A percentile compares a stretch with the other conserved stretches of the same genome.
Evolutionary conservation across 2,113 vertebrate species (phyloP).

Genomic region (Serinus canaria): DNA sequence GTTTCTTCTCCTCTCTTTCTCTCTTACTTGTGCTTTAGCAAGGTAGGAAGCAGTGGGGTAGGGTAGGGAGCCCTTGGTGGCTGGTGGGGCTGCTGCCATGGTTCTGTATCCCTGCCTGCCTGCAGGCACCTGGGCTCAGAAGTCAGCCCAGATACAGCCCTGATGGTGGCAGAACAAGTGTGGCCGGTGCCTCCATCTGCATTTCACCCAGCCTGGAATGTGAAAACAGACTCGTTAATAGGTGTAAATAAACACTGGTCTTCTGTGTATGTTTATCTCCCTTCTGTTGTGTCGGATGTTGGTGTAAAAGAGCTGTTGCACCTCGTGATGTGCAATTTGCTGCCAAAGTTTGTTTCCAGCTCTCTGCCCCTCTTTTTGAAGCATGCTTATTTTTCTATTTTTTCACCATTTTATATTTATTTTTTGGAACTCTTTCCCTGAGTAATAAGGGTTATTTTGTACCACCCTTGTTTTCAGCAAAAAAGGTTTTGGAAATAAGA

Average conservation of each 20-base stretch:
- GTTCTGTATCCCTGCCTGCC: neutral
- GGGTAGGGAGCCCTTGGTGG: neutral
- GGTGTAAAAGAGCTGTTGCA: neutral
- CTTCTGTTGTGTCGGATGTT: neutral
- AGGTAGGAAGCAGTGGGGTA: neutral
- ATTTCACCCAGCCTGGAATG: slow-evolving; percentile 1
- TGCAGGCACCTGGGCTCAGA: neutral
- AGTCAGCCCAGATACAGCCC: neutral
- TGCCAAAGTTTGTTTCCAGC: neutral
- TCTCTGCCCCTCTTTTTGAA: neutral
- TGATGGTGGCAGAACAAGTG: neutral
- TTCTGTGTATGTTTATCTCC: neutral
- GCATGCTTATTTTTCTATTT: neutral
- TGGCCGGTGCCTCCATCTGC: neutral
- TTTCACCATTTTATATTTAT: neutral
- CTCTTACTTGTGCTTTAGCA: neutral
- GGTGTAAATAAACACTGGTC: neutral
- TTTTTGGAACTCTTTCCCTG: neutral
- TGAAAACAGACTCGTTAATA: slow-evolving; percentile 23
- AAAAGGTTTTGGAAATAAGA: neutral
- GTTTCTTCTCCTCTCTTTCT: neutral
- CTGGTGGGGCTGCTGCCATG: rapidly evolving
- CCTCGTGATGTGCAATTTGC: neutral
- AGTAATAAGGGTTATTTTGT: neutral
- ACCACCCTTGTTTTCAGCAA: neutral